Conservation (phyloP, 2,888 invertebrate species). For the Cryptus armator region DNA sequence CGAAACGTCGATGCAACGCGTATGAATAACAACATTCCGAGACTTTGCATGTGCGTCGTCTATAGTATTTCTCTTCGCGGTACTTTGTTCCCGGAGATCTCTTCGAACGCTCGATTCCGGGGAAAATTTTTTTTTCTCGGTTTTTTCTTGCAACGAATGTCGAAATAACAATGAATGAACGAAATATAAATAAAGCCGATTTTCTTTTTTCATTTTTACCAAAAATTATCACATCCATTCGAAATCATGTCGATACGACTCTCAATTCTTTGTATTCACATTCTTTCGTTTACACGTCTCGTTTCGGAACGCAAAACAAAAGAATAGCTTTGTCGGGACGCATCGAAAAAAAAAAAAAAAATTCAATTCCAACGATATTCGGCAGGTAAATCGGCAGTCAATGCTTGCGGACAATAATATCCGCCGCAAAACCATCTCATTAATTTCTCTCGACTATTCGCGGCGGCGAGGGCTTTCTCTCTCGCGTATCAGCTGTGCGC, state of each 20-base stretch:
- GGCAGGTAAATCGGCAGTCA: conserved; percentile 11
- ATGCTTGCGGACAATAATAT: not conserved
- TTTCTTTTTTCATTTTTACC: too few relatives aligned
- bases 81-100: not conserved
- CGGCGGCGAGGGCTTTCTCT: conserved; percentile 7
- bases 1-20: not conserved
- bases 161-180: too few relatives aligned
- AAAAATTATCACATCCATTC: too few relatives aligned
- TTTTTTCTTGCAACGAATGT: not conserved
- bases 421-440: not conserved
- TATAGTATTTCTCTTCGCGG: not conserved
- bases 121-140: not conserved
- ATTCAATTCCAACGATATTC: conserved; percentile 21
- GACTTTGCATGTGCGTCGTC: not conserved
- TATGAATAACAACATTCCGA: not conserved
- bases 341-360: not conserved
- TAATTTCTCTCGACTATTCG: not conserved
- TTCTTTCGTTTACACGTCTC: conserved; percentile 31
- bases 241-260: not conserved
- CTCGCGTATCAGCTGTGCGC: conserved; percentile 45
- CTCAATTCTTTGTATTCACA: not conserved
- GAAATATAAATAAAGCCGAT: too few relatives aligned
- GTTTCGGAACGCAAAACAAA: conserved; percentile 42
- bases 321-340: conserved; percentile 12
- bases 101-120: not conserved